A percentile compares a stretch with the other conserved stretches of the same genome.
Conservation (phyloP, 2,888 invertebrate species). For the Marasmarcha lunaedactyla region DNA sequence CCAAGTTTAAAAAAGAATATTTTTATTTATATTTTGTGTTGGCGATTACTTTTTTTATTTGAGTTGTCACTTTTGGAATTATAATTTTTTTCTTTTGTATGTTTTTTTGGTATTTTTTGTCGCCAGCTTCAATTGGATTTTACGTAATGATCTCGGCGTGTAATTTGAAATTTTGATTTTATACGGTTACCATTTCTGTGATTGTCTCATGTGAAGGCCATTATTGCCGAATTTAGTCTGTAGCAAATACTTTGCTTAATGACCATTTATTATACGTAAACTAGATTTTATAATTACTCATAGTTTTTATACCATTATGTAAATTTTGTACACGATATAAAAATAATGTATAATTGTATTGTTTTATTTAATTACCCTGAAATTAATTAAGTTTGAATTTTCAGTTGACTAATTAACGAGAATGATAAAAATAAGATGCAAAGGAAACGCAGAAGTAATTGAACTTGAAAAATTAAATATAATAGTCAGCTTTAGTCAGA, state of each 20-base stretch:
- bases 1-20: not conserved
- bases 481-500: too few species aligned
- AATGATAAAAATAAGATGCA: too few species aligned
- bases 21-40: not conserved
- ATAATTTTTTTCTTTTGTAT: too few species aligned
- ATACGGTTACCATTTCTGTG: conserved; percentile 48
- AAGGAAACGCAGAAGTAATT: too few species aligned
- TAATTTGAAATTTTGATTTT: conserved; percentile 2
- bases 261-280: not conserved
- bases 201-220: conserved; percentile 28
- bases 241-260: conserved; percentile 9
- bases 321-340: conserved; percentile 4
- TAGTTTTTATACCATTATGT: conserved; percentile 6
- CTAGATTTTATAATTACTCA: conserved; percentile 2
- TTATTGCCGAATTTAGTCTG: conserved; percentile 18
- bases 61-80: not conserved
- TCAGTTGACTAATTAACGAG: too few species aligned
- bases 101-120: too few species aligned
- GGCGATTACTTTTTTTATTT: not conserved
- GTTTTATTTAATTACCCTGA: not conserved
- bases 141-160: not conserved
- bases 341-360: not conserved
- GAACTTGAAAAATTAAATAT: too few species aligned
- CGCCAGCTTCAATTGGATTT: not conserved
- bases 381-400: conserved; percentile 5